These are phyloP conservation scores for Ennomos fuscantarius DNA, from an alignment of 2,888 invertebrate genomes.

Conservation along the genomic window DNA sequence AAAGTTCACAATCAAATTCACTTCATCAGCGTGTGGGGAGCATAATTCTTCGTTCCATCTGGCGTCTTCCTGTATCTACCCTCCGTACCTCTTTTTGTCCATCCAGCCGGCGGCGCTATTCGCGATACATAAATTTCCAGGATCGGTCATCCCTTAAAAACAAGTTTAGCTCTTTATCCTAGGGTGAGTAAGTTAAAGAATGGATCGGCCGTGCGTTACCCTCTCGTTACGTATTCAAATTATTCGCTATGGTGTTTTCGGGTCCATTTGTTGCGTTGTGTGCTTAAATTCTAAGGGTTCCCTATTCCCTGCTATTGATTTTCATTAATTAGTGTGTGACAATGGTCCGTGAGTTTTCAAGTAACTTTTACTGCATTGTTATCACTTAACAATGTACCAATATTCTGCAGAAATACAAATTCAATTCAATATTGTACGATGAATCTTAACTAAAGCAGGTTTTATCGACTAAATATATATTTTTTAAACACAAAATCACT, in stretches of 20 bases:
- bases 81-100: slow-evolving; percentile 76
- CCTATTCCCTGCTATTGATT: slow-evolving; percentile 52
- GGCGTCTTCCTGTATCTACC: slow-evolving; percentile 82
- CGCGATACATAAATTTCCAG: slow-evolving; percentile 84
- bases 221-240: slow-evolving; percentile 84
- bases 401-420: too few species aligned
- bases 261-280: slow-evolving; percentile 69
- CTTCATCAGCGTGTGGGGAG: slow-evolving; percentile 83
- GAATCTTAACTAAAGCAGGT: too few species aligned
- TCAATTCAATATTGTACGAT: too few species aligned
- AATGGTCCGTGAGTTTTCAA: slow-evolving; percentile 33
- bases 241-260: slow-evolving; percentile 80
- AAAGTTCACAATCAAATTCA: slow-evolving; percentile 84
- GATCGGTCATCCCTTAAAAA: slow-evolving; percentile 86
- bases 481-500: too few species aligned
- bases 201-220: slow-evolving; percentile 76
- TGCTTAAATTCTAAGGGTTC: slow-evolving; percentile 59
- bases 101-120: slow-evolving; percentile 78
- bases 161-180: slow-evolving; percentile 84
- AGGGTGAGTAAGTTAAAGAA: slow-evolving; percentile 80
- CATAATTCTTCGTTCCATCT: slow-evolving; percentile 83
- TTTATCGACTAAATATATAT: too few species aligned
- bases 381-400: not conserved
- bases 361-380: slow-evolving; percentile 18
- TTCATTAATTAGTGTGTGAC: slow-evolving; percentile 66